Base-by-base conservation (phyloP, 2,888 invertebrate species). In the Orthonevra nobilis region DNA sequence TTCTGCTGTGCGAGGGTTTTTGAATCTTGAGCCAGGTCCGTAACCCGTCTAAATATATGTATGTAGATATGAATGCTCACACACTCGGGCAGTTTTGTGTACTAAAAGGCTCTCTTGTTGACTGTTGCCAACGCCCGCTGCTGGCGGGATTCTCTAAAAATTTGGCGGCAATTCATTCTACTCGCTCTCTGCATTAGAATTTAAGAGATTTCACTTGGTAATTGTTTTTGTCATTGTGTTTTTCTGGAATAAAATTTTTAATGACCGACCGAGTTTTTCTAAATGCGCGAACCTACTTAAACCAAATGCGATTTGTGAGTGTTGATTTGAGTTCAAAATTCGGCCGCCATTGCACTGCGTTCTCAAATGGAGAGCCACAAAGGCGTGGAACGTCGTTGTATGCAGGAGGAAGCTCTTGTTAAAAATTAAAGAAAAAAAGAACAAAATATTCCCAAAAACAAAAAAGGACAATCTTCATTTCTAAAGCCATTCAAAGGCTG, bases 81-180 rank as follows among this genome's bases (percentile, higher is more conserved):
- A 50, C 15, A 58, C 28, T 1, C n/a, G 17, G n/a, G n/a, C n/a
- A n/a, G 9, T 23, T n/a, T 7, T 12, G 5, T 30, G 66, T 68
- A 56, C 69, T 52, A 66, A 69, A 60, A 58, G 54, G 50, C 50
- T 60, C 26, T n/a, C n/a, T n/a, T n/a, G n/a, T n/a, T n/a, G n/a
- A 9, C 12, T n/a, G 38, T 19, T 38, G 36, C n/a, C 38, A 63
- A 63, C 48, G 48, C 48, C 61, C 38, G 30, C 19, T 63, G 17
- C 28, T 44, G 15, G 38, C 28, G 3, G 61, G 42, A 54, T 28
- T 5, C 1, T 32, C 17, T 19, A 30, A 42, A 63, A 44, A 14
- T 46, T 56, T 38, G 38, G 36, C 54, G 54, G 36, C 23, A 46
- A 4, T 14, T 20, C 6, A 17, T 30, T 42, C 42, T 20, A 23